Base-by-base conservation (phyloP, 2,888 invertebrate genomes). In the Steinernema scapterisci region DNA sequence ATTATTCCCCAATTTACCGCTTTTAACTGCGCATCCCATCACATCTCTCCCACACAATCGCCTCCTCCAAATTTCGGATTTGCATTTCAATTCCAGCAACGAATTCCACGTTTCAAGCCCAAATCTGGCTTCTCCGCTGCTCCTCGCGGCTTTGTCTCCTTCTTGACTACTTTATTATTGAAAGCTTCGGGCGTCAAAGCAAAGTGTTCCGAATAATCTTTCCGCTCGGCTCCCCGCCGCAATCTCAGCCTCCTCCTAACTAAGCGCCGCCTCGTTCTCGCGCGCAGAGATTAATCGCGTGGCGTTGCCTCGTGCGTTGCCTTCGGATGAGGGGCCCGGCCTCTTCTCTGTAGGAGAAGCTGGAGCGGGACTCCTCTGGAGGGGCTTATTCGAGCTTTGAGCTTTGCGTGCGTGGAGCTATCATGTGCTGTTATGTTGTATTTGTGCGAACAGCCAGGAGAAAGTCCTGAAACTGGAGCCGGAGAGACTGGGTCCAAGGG, bases 251-350 rank as follows among this genome's bases (percentile, higher is more conserved):
- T n/a, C n/a, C n/a, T n/a, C 25, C 54, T 16, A 19, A 11, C 23
- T 25, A 16, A 25, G 16, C 63, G 19, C 25, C 63, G 63, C 63
- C 63, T 21, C 31, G 25, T 6, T 16, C 63, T 21, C 63, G 9
- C 63, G 16, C 63, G 63, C 31, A 21, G 63, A 63, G 63, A 63
- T 63, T 63, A 63, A 63, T 63, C 63, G 63, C 31, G n/a, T n/a
- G 2, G 16, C 63, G 11, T 5, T 9, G 9, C 7, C 63, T 27
- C 38, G 6, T 9, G 16, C 54, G n/a, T n/a, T n/a, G n/a, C n/a
- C n/a, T n/a, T n/a, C n/a, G n/a, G n/a, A n/a, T 38, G 38, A 38
- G 38, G 38, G n/a, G n/a, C n/a, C 38, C 38, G 9, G 38, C 38
- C 38, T 38, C 38, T 38, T 38, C 38, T 38, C 9, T n/a, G n/a